phyloP scores from a whole-genome alignment of 1,140 invertebrate genomes.

The Drosophila seguyi region DNA sequence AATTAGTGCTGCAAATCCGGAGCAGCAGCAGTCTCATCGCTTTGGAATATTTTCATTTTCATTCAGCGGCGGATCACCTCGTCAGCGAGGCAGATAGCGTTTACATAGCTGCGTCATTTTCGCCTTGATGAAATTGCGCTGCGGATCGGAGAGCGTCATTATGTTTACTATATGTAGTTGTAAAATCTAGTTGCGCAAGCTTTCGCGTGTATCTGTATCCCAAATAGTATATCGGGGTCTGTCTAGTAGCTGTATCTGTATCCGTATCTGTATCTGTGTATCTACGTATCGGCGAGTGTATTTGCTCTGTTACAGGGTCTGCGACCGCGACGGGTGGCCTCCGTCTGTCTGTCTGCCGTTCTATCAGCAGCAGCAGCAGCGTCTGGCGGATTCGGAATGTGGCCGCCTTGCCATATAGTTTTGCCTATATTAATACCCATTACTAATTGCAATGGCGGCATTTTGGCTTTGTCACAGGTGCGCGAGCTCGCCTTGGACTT shows the following conservation, averaged over 20 bases:
- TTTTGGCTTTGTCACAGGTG: conserved; percentile 17
- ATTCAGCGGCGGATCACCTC: conserved; percentile 39
- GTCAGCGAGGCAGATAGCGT: conserved; percentile 25
- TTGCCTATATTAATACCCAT: conserved; percentile 45
- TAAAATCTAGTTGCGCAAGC: conserved; percentile 74
- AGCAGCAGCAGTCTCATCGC: conserved; percentile 3
- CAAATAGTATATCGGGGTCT: conserved; percentile 10
- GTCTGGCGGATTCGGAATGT: conserved; percentile 48
- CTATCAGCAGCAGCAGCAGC: conserved; percentile 35
- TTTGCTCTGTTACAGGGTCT: conserved; percentile 60
- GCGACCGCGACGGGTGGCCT: conserved; percentile 66
- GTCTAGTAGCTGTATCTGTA: conserved; percentile 6
- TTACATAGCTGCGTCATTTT: conserved; percentile 58
- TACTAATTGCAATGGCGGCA: conserved; percentile 42
- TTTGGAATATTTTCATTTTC: conserved; percentile 51
- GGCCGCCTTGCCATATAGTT: conserved; percentile 28
- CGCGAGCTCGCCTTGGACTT: background rate
- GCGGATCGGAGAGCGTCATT: conserved; percentile 48
- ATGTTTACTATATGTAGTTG: conserved; percentile 55
- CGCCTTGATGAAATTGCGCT: conserved; percentile 56
- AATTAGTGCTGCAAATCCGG: conserved; percentile 32
- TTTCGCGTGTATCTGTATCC: conserved; percentile 42
- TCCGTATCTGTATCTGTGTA: conserved; percentile 13
- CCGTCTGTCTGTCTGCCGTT: conserved; percentile 65
- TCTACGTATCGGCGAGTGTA: conserved; percentile 28